Evolutionary conservation across 2,888 invertebrate genomes (phyloP).

Genomic region (Limnephilus marmoratus): DNA sequence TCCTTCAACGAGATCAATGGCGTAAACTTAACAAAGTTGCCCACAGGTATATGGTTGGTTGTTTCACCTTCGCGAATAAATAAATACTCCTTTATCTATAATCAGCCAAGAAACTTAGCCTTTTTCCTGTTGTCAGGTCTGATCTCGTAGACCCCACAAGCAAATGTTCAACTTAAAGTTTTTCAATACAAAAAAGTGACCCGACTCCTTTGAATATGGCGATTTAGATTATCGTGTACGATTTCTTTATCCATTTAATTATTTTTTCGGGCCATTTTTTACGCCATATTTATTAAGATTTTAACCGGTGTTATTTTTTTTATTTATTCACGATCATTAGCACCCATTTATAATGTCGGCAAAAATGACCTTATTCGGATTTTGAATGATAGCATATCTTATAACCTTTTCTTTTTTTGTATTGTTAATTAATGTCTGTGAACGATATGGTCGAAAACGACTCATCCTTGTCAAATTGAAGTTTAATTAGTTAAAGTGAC

Average conservation of each 20-base stretch:
- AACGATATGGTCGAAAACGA: too few relatives aligned
- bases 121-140: constrained; percentile 6
- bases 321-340: constrained; percentile 12
- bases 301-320: not conserved
- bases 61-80: not conserved
- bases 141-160: constrained; percentile 21
- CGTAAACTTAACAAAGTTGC: not conserved
- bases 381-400: not conserved
- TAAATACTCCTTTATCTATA: constrained; percentile 18
- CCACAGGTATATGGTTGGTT: not conserved
- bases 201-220: constrained; percentile 29
- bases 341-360: constrained; percentile 2
- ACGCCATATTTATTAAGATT: not conserved
- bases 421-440: not conserved
- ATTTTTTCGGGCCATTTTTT: not conserved
- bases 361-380: not conserved
- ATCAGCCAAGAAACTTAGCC: constrained; percentile 19
- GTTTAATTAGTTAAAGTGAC: too few relatives aligned
- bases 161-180: constrained; percentile 4
- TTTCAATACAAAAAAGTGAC: constrained; percentile 30
- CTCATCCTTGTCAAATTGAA: too few relatives aligned
- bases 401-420: not conserved
- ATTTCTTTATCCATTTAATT: constrained; percentile 6
- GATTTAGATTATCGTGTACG: constrained; percentile 20
- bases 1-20: not conserved